Base-by-base conservation (phyloP, 2,797 vertebrate species). In the Smutsia gigantea region DNA sequence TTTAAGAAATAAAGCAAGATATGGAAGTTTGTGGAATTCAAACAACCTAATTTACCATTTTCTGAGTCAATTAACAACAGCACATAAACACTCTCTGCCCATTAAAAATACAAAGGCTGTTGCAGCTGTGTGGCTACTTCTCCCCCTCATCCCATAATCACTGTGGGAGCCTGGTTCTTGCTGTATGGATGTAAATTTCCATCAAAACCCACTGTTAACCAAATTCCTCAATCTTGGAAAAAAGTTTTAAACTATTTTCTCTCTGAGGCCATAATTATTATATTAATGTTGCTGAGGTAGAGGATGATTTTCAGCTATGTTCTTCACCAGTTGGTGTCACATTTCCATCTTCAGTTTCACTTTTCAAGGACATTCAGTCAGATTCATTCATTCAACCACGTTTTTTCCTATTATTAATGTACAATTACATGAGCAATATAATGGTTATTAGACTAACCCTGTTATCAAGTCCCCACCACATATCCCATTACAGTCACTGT, bases 221-320 rank as follows among this genome's bases (percentile, higher is more conserved):
- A 97, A 98, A 97, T 90, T 42, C 95, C 95, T 97, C 96, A 97
- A 81, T 97, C 69, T 92, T 97, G 97, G 96, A n/a, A 97, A 97
- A 98, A 97, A 97, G 96, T 93, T 93, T 98, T 97, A 98, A 98
- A 98, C 98, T 96, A 96, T 98, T 98, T 98, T 97, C 96, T 98
- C 86, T 95, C 59, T 55, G 37, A 85, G 97, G 92, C 82, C 97
- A 84, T 83, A 97, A 97, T 94, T 96, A 90, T 97, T 95, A 96
- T 79, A 96, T 69, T 92, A 97, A 81, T 63, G 31, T 51, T 96
- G 94, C 82, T 95, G 93, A 96, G 90, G 74, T 93, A 94, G 93
- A 96, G 61, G 78, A 29, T 68, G 78, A 79, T 97, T 97, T 97
- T 90, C 29, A 7, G 39, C 25, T 93, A 71, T 71, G 42, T 95